Evolutionary conservation across 2,113 vertebrate genomes (phyloP).

Genomic region (Amazona guildingii): DNA sequence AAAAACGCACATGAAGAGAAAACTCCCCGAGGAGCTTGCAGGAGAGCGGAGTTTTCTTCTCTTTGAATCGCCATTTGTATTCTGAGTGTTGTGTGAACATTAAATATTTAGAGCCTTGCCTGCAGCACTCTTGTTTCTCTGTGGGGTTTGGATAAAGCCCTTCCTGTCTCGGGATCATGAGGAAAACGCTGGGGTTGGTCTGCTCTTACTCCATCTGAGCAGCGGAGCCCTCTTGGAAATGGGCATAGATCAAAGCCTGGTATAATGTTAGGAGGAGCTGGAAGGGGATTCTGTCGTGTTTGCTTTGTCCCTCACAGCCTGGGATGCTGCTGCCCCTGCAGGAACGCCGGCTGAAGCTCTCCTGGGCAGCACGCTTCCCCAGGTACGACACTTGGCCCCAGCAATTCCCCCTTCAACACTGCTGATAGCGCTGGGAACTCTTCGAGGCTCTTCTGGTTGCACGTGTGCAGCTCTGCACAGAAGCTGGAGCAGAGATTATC

Average conservation of each 20-base stretch:
- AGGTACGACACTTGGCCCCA: accelerated
- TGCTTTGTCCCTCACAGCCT: too few species aligned
- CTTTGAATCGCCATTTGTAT: slow-evolving; percentile 26
- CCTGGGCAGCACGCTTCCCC: background rate
- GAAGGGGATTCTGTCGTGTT: accelerated
- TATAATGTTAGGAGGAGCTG: background rate
- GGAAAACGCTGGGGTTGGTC: background rate
- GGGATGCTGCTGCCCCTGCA: background rate
- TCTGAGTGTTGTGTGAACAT: slow-evolving; percentile 11
- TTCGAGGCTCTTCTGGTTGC: background rate
- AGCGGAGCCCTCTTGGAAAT: background rate
- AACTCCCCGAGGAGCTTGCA: background rate
- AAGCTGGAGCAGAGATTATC: background rate
- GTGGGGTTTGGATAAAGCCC: background rate
- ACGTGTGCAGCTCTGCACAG: background rate
- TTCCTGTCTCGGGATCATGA: background rate
- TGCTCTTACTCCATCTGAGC: background rate
- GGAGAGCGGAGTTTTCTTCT: background rate
- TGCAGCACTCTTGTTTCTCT: background rate
- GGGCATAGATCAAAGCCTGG: background rate
- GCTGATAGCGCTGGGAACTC: background rate
- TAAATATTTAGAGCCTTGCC: slow-evolving; percentile 16
- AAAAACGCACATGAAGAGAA: background rate
- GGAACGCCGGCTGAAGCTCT: accelerated
- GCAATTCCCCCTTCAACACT: background rate